Evolutionary conservation across 2,113 vertebrate genomes (phyloP), one percentile per base, ranked within the genome.

Genomic region (Notarius lentiginosus): DNA sequence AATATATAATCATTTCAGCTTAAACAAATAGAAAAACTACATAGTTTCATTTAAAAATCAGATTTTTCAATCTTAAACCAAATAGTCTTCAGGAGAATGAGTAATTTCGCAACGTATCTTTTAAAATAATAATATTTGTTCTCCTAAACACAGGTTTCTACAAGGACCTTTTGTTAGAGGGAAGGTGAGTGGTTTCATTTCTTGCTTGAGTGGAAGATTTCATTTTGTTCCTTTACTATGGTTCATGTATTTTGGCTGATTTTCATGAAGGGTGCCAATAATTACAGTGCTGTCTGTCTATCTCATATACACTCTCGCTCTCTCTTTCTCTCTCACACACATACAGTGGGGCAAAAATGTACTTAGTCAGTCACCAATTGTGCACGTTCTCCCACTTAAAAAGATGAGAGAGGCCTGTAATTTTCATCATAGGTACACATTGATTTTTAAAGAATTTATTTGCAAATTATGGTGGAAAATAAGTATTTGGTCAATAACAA

Each of bases 301-400:
- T 86, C 82, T 82, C 87, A 80, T 77, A 73, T 85, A 41, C 41
- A 41, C 41, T 41, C 41, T 41, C 41, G 41, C 41, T 4, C 41
- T 41, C 41, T 4, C 41, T 41, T 41, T 41, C 41, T 41, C 41
- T 41, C 41, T 41, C 41, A 4, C 41, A 41, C 41, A 41, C 41
- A 41, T 41, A 41, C 30, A 30, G 30, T 30, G 30, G 30, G 30
- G 30, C 30, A 30, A 30, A 30, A 30, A 30, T 1, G 30, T 30
- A 30, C 1, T 30, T 30, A 30, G 30, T 30, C 30, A 30, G 30
- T 30, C 30, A 30, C 30, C 30, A 30, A 30, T 30, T 30, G 30
- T 30, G 30, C 30, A 30, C 30, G 30, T 30, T 30, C 30, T 30
- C 30, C 30, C 30, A 30, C 30, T 30, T 30, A 30, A 30, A 30